phyloP scores from a whole-genome alignment of 2,113 vertebrate species.

The Callaeas wilsoni region DNA sequence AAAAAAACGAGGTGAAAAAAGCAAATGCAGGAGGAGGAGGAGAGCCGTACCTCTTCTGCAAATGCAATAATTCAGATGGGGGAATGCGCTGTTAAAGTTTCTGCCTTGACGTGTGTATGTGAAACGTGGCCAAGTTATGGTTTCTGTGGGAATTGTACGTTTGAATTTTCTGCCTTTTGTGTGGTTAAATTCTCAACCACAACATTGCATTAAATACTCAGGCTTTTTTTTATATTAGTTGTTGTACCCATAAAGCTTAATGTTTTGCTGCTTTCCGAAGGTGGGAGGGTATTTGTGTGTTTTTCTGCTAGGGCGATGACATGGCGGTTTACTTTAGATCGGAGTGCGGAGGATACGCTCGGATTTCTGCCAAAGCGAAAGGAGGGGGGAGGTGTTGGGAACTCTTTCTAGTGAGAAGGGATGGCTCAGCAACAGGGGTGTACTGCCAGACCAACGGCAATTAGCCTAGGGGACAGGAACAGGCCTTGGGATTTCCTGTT shows the following conservation, averaged over 20 bases:
- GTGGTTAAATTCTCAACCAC: conserved; percentile 51
- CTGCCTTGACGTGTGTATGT: conserved; percentile 38
- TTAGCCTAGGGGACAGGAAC: not conserved
- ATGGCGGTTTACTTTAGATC: conserved; percentile 29
- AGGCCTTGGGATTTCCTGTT: not conserved
- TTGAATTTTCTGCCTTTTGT: conserved; percentile 54
- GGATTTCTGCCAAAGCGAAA: conserved; percentile 7
- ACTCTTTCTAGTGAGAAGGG: not conserved
- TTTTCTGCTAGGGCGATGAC: conserved; percentile 8
- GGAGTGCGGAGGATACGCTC: not conserved
- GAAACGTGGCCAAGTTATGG: conserved; percentile 59
- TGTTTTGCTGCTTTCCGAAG: conserved; percentile 46
- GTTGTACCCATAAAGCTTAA: conserved; percentile 49
- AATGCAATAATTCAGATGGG: not conserved
- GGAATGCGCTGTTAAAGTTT: not conserved
- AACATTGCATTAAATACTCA: conserved; percentile 44
- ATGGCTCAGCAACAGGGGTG: not conserved
- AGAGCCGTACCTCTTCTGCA: not conserved
- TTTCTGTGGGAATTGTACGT: conserved; percentile 58
- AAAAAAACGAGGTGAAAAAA: not conserved
- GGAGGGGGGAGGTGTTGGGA: not conserved
- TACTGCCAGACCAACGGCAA: conserved; percentile 7
- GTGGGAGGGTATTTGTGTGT: conserved; percentile 39
- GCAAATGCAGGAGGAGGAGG: not conserved
- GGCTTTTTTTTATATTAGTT: conserved; percentile 1